Base-by-base conservation (phyloP, 2,797 vertebrate genomes). In the Heteromormyrus szaboi region DNA sequence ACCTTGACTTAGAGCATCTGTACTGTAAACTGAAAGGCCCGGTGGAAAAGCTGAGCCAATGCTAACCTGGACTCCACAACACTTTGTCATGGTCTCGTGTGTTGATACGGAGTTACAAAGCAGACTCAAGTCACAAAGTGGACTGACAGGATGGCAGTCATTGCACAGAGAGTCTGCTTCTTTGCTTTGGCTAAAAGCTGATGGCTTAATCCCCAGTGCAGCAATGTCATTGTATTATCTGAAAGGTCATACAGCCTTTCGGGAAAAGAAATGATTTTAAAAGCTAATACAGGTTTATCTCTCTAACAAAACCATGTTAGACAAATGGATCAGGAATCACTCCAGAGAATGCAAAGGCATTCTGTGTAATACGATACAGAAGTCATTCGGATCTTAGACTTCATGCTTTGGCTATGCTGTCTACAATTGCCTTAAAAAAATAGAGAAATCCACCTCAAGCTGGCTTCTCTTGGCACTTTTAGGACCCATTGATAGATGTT, bases 321-420 rank as follows among this genome's bases (percentile, higher is more conserved):
- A 93, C 92, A 92, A 50, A 92, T 51, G 29, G 85, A 95, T 96
- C 95, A 91, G 86, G 86, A 37, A 37, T 92, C 94, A 95, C 90
- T 89, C 88, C 85, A 92, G 91, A 94, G 29, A 72, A 72, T 72
- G 65, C 65, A 72, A 72, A 72, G 65, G 29, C 33, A 37, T 72
- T 72, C 65, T 72, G 33, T 37, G 29, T 37, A 37, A 37, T 72
- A 37, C 4, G 11, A 14, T 37, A 37, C 29, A 72, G 29, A 37
- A 72, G 29, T 6, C 12, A 14, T 72, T 72, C 4, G 4, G 37
- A 37, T 37, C 65, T 72, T 37, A 37, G 11, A 33, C 65, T 72
- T 72, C 4, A 37, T 72, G 65, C 65, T 72, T 37, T 72, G 65
- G 12, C 12, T 72, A 5, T 37, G 29, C 65, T 17, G 12, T 72